Percentiles rank a stretch among this genome's conserved stretches.
phyloP scores from a whole-genome alignment of 1,140 invertebrate species.

The Zaprionus capensis region DNA sequence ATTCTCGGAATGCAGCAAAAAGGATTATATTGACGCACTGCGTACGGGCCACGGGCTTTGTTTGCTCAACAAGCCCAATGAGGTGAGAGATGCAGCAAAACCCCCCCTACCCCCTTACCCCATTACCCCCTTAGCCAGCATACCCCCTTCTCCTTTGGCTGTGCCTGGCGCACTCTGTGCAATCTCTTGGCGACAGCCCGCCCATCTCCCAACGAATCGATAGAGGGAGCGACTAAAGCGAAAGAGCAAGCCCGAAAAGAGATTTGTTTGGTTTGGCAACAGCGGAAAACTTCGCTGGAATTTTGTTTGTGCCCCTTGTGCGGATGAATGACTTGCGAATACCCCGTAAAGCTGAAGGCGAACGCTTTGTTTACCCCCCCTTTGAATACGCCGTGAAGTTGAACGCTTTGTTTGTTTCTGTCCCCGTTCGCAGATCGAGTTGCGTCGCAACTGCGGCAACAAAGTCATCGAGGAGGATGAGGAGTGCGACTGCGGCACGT shows the following conservation, averaged over 20 bases:
- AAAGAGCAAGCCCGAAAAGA: background rate
- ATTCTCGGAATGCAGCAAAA: conserved; percentile 94
- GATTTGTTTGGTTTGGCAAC: background rate
- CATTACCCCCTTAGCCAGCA: background rate
- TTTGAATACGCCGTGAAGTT: background rate
- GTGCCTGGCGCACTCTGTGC: background rate
- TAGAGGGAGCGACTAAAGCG: background rate
- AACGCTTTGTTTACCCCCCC: background rate
- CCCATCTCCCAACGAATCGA: conserved; percentile 6
- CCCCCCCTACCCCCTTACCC: background rate
- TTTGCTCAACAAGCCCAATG: conserved; percentile 95
- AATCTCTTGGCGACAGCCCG: conserved; percentile 4
- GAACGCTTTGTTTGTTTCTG: background rate
- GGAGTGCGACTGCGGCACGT: conserved; percentile 95
- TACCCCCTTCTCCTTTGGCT: background rate
- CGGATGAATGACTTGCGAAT: background rate
- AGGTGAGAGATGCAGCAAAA: conserved; percentile 86
- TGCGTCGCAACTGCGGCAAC: conserved; percentile 94
- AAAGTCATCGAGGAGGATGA: conserved; percentile 97
- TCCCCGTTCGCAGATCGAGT: conserved; percentile 85
- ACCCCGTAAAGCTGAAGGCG: background rate
- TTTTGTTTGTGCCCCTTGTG: background rate
- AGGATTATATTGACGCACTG: conserved; percentile 93
- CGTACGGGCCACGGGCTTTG: conserved; percentile 92
- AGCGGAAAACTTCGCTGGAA: background rate